These are phyloP conservation scores for Nebria brevicollis DNA, from an alignment of 2,888 invertebrate species.

Conservation along the genomic window DNA sequence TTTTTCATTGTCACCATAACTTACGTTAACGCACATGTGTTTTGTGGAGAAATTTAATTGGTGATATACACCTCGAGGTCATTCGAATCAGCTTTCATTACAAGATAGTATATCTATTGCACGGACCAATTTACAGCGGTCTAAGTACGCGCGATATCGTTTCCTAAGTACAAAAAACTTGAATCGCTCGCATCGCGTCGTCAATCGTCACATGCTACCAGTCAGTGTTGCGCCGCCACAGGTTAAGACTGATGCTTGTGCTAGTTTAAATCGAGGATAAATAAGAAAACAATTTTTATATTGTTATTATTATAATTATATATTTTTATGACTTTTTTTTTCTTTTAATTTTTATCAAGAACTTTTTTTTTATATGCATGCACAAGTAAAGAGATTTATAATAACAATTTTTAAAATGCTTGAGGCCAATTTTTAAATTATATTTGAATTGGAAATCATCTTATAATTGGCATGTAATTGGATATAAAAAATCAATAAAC, in stretches of 20 bases:
- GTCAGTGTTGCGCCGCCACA: neutral
- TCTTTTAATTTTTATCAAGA: neutral
- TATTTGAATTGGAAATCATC: neutral
- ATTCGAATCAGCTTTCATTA: neutral
- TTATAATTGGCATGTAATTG: neutral
- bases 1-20: neutral
- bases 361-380: neutral
- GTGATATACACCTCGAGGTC: constrained; percentile 1
- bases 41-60: neutral
- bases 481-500: neutral
- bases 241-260: neutral
- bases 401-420: neutral
- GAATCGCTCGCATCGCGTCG: neutral
- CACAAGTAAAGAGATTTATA: neutral
- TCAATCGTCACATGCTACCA: neutral
- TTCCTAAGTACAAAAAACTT: neutral
- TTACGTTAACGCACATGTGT: neutral
- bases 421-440: neutral
- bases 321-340: neutral
- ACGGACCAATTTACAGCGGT: neutral
- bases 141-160: neutral
- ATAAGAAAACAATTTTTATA: constrained; percentile 1
- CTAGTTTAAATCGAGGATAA: constrained; percentile 1
- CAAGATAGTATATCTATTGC: neutral
- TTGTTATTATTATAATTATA: neutral